These are phyloP conservation scores for Noctua janthe DNA, from an alignment of 2,888 invertebrate genomes.

Conservation along the genomic window DNA sequence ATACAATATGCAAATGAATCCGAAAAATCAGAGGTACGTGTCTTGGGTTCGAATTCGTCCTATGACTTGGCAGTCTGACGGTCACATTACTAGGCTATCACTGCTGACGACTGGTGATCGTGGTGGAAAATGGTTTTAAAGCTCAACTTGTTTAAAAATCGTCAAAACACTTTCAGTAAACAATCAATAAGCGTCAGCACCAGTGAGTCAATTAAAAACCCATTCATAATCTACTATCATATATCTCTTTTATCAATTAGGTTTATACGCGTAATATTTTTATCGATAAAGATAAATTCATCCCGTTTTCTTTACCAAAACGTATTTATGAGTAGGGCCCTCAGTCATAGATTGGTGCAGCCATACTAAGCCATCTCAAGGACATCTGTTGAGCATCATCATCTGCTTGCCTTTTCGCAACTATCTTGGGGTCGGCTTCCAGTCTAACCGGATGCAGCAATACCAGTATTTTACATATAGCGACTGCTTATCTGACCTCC, in stretches of 20 bases:
- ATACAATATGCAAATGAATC: too few species aligned
- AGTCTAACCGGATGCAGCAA: neutral
- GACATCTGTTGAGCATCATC: neutral
- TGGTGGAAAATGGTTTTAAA: neutral
- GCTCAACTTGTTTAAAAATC: neutral
- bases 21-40: too few species aligned
- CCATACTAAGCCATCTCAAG: too few species aligned
- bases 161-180: neutral
- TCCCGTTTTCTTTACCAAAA: neutral
- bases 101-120: neutral
- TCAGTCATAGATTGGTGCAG: neutral
- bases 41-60: too few species aligned
- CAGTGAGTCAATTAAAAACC: neutral
- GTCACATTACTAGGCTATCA: too few species aligned
- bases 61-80: too few species aligned
- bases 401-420: neutral
- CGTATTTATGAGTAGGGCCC: too few species aligned
- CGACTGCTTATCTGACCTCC: neutral
- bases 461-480: neutral
- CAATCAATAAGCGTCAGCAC: neutral
- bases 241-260: neutral
- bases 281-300: neutral
- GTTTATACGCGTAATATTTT: neutral
- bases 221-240: conserved; percentile 4
- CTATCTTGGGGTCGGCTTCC: neutral